Conservation (phyloP, 2,888 invertebrate genomes). For the Aplocera efformata region DNA sequence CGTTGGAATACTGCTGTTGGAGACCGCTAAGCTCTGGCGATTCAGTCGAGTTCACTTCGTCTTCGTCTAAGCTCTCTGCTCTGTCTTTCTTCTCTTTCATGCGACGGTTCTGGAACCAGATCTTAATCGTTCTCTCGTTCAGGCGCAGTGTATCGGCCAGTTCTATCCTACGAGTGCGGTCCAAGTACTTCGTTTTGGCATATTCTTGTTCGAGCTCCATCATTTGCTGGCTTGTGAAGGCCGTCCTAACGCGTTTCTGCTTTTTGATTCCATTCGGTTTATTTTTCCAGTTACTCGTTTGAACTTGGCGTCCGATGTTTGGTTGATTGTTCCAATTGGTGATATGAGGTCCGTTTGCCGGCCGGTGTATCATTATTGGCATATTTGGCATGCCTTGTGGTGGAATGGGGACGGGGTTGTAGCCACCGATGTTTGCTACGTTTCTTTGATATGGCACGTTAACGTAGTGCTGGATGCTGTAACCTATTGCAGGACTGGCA, state of each 20-base stretch:
- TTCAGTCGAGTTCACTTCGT: slow-evolving; percentile 48
- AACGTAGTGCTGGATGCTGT: slow-evolving; percentile 20
- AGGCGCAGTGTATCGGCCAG: slow-evolving; percentile 54
- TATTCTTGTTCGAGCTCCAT: slow-evolving; percentile 89
- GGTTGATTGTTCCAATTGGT: slow-evolving; percentile 23
- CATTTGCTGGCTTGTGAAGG: slow-evolving; percentile 88
- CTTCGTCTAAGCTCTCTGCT: slow-evolving; percentile 46
- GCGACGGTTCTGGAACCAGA: slow-evolving; percentile 91
- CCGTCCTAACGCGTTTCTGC: slow-evolving; percentile 86
- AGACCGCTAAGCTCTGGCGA: slow-evolving; percentile 38
- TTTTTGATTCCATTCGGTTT: slow-evolving; percentile 40
- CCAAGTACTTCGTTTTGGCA: slow-evolving; percentile 83
- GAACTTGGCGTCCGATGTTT: slow-evolving; percentile 27
- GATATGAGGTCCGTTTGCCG: slow-evolving; percentile 7
- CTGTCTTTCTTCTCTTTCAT: slow-evolving; percentile 87
- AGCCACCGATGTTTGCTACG: slow-evolving; percentile 2
- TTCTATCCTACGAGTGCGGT: slow-evolving; percentile 85
- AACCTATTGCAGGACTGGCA: slow-evolving; percentile 14
- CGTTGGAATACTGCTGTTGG: slow-evolving; percentile 37
- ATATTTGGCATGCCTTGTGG: slow-evolving; percentile 11
- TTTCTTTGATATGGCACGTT: slow-evolving; percentile 21
- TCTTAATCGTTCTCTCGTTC: slow-evolving; percentile 82
- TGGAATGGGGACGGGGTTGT: slow-evolving; percentile 16
- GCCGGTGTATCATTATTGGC: slow-evolving; percentile 18
- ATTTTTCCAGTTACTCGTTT: slow-evolving; percentile 33